phyloP scores from a whole-genome alignment of 2,888 invertebrate species.

The Chrysotoxum bicinctum region DNA sequence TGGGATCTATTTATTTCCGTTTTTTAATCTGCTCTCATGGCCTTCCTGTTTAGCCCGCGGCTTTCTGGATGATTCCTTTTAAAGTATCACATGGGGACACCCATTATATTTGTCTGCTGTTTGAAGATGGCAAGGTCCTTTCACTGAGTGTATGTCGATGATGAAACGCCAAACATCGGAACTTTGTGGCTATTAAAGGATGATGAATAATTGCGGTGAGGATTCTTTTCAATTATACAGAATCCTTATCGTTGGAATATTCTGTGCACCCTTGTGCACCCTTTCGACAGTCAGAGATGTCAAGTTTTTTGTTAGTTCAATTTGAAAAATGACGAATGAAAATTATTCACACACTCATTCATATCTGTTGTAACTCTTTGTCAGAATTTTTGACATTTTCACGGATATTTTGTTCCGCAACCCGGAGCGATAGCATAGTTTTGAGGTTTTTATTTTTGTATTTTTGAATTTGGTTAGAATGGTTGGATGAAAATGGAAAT shows the following conservation, averaged over 20 bases:
- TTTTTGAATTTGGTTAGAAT: slow-evolving; percentile 33
- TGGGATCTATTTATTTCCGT: slow-evolving; percentile 66
- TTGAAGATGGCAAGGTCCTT: slow-evolving; percentile 29
- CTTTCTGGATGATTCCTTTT: slow-evolving; percentile 27
- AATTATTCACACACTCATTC: slow-evolving; percentile 55
- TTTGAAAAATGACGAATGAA: slow-evolving; percentile 63
- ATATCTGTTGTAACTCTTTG: slow-evolving; percentile 42
- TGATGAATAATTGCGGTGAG: slow-evolving; percentile 71
- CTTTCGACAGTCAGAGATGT: slow-evolving; percentile 37
- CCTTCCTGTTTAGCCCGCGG: slow-evolving; percentile 38
- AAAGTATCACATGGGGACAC: slow-evolving; percentile 57
- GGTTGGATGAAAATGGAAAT: slow-evolving; percentile 14
- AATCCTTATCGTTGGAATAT: slow-evolving; percentile 38
- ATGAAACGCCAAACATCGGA: not conserved
- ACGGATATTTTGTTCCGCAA: slow-evolving; percentile 59
- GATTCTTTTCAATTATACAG: slow-evolving; percentile 56
- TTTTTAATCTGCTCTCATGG: slow-evolving; percentile 49
- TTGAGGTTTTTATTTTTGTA: slow-evolving; percentile 36
- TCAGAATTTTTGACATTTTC: slow-evolving; percentile 72
- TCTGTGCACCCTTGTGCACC: slow-evolving; percentile 21
- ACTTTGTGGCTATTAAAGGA: slow-evolving; percentile 23
- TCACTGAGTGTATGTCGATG: slow-evolving; percentile 56
- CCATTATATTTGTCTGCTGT: slow-evolving; percentile 4
- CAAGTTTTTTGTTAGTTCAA: not conserved
- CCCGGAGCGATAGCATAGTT: slow-evolving; percentile 49